Evolutionary conservation across 2,797 vertebrate species (phyloP), one percentile per base, ranked within the genome.

Genomic region (Orientallactaga sibirica): DNA sequence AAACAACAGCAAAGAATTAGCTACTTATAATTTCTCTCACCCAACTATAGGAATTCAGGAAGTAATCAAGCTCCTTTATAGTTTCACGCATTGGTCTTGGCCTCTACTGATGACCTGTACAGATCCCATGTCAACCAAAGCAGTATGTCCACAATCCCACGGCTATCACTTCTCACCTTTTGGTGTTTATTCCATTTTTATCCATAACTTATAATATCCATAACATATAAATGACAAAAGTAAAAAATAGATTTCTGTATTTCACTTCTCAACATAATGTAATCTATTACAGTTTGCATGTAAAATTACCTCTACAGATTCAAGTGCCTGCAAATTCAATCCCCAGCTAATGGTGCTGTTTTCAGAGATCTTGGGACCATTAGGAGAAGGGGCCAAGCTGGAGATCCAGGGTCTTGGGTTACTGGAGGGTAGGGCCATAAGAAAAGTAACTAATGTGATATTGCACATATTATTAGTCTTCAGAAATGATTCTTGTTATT

Each of bases 31-130:
- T 86, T 90, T 90, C 20, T 87, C 62, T 82, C 80, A 79, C n/a
- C 71, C 22, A 81, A 88, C 48, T 67, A 41, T 3, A 61, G 90
- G 43, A 86, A 87, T 41, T 33, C 19, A 73, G 71, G 68, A 94
- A 86, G 2, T 27, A 82, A 62, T 67, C 12, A 79, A 86, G 33
- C 41, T 71, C 29, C 76, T 91, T 20, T 82, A 92, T 93, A 71
- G 74, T 67, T 66, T 86, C 41, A 68, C 62, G 74, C 33, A 61
- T 6, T 66, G 7, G 5, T 71, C 76, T 76, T 75, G 76, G 7
- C 66, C 2, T 11, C 14, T 0, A 37, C 27, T 15, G 79, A 27
- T 16, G 76, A 2, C 41, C 33, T 66, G 75, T 22, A 14, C 48
- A 7, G 48, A 43, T 22, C n/a, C 37, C 87, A 11, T 41, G 29